These are phyloP conservation scores for Xiphorhynchus erythropygius DNA, from an alignment of 2,797 vertebrate species.

Conservation along the genomic window DNA sequence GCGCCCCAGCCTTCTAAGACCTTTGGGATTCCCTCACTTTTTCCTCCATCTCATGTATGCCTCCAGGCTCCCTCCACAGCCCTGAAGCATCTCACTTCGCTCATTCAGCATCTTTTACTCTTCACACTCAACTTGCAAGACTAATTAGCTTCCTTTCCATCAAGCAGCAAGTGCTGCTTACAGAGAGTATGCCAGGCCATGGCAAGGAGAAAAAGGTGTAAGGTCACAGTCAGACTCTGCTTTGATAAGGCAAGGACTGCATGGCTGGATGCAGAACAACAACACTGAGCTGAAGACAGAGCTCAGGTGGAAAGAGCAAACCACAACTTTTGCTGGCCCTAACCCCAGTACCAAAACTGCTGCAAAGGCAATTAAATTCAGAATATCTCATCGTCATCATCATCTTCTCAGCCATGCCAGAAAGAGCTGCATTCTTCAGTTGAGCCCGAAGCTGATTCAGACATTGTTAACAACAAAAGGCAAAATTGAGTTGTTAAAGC, in stretches of 20 bases:
- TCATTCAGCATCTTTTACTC: background rate
- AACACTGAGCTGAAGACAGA: background rate
- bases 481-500: background rate
- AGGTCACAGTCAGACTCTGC: background rate
- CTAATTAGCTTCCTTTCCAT: background rate
- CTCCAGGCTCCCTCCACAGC: background rate
- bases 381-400: background rate
- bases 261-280: background rate
- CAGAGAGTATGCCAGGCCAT: background rate
- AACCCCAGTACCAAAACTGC: background rate
- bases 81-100: background rate
- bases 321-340: background rate
- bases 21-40: background rate
- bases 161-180: background rate
- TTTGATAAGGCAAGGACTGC: rapidly evolving
- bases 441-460: background rate
- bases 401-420: background rate
- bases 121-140: background rate
- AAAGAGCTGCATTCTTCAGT: background rate
- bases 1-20: background rate
- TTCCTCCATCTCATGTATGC: background rate
- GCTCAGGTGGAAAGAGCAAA: background rate
- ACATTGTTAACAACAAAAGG: background rate
- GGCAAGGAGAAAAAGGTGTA: background rate
- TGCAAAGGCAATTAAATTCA: background rate